phyloP scores from a whole-genome alignment of 2,797 vertebrate genomes.

The Notamacropus eugenii region DNA sequence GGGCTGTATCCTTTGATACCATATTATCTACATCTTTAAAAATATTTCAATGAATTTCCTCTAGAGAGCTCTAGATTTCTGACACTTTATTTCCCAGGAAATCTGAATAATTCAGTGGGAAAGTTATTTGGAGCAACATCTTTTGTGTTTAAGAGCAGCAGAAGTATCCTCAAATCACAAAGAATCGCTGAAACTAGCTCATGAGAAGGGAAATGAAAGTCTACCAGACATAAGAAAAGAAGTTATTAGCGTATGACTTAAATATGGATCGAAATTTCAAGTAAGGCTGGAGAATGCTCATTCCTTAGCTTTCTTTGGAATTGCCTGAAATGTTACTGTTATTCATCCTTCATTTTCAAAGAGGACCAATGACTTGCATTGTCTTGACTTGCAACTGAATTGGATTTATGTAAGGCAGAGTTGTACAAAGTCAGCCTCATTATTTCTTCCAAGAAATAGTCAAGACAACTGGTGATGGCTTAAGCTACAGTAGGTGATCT shows the following conservation, averaged over 20 bases:
- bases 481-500: not conserved
- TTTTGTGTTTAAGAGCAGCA: not conserved
- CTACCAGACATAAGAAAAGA: not conserved
- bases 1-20: not conserved
- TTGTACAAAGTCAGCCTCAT: not conserved
- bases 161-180: not conserved
- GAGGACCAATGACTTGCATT: not conserved
- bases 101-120: not conserved
- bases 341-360: not conserved
- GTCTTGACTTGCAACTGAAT: not conserved
- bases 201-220: not conserved
- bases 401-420: not conserved
- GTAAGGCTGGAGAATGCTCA: not conserved
- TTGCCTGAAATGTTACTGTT: not conserved
- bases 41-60: not conserved
- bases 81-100: not conserved
- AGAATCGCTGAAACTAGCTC: not conserved
- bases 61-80: not conserved
- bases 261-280: not conserved
- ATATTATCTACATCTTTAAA: not conserved
- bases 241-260: not conserved
- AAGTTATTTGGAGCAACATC: not conserved
- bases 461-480: not conserved
- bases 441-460: not conserved
- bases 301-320: not conserved